These are phyloP conservation scores for Lepus townsendii DNA, from an alignment of 2,797 vertebrate species.

Conservation along the genomic window DNA sequence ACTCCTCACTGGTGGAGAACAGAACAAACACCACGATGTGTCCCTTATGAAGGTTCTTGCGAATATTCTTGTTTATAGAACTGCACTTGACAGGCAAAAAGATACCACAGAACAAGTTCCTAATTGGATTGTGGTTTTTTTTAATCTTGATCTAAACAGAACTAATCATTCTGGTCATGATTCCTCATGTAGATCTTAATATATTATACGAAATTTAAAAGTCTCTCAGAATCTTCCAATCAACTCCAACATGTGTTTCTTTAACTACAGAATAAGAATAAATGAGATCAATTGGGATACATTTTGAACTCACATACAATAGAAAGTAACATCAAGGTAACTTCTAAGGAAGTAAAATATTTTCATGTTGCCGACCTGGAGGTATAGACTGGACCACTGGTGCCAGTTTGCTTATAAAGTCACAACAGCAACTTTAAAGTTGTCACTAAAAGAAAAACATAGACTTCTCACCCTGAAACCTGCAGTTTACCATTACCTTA, in stretches of 20 bases:
- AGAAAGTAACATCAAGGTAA: background rate
- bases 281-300: background rate
- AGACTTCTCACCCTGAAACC: no score
- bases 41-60: background rate
- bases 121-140: conserved; percentile 1
- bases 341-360: background rate
- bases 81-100: background rate
- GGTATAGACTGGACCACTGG: background rate
- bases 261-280: conserved; percentile 1
- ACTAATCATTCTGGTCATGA: conserved; percentile 7
- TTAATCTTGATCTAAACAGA: conserved; percentile 57
- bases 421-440: background rate
- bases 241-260: background rate
- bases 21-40: background rate
- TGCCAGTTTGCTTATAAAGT: background rate
- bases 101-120: background rate
- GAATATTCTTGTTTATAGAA: conserved; percentile 8
- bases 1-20: conserved; percentile 43
- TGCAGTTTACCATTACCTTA: background rate
- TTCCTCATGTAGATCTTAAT: background rate
- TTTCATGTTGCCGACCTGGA: background rate
- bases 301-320: background rate
- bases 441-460: no score
- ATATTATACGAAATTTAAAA: background rate
- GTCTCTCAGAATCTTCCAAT: conserved; percentile 45